Evolutionary conservation across 2,888 invertebrate species (phyloP).

Genomic region (Pyrgus malvae): DNA sequence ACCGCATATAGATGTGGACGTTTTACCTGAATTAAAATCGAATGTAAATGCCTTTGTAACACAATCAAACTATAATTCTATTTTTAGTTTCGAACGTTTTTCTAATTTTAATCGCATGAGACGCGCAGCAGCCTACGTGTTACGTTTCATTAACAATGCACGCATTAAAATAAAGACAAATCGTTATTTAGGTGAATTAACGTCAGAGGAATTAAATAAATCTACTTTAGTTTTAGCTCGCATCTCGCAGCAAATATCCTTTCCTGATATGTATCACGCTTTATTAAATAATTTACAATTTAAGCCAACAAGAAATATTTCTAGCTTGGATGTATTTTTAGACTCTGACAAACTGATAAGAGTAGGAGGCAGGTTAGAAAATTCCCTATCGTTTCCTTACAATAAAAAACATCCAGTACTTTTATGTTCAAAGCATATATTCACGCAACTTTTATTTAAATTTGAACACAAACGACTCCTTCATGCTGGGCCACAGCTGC

Average conservation of each 20-base stretch:
- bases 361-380: constrained; percentile 3
- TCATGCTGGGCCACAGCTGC: constrained; percentile 31
- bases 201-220: not conserved
- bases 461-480: constrained; percentile 24
- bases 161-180: constrained; percentile 2
- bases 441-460: constrained; percentile 26
- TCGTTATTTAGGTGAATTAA: not conserved
- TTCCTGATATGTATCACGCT: not conserved
- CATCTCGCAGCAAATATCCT: not conserved
- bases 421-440: constrained; percentile 20
- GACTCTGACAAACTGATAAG: constrained; percentile 10
- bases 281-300: not conserved
- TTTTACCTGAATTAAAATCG: not conserved
- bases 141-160: constrained; percentile 31
- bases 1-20: not conserved
- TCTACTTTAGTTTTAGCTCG: not conserved
- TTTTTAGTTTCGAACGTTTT: constrained; percentile 24
- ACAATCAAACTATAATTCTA: not conserved
- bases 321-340: constrained; percentile 19
- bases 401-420: constrained; percentile 28
- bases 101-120: constrained; percentile 25
- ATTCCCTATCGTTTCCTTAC: not conserved
- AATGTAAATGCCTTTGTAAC: not conserved
- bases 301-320: constrained; percentile 1
- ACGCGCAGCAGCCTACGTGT: constrained; percentile 27